phyloP scores from a whole-genome alignment of 2,888 invertebrate genomes.

The Syrphus vitripennis region DNA sequence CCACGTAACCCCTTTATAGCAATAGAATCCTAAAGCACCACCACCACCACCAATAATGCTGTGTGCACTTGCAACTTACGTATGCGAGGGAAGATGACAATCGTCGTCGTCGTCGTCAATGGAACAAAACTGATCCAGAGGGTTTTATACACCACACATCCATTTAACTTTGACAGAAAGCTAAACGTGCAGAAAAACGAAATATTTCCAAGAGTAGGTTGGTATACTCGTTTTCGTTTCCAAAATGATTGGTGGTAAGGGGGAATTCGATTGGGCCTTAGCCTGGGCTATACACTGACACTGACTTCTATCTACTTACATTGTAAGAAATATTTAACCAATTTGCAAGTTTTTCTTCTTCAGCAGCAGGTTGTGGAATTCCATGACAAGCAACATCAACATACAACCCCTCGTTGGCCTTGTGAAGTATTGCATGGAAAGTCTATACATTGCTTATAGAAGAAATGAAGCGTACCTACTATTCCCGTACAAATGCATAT shows the following conservation, averaged over 20 bases:
- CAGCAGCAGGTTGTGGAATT: constrained; percentile 42
- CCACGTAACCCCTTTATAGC: constrained; percentile 28
- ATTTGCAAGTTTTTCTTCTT: constrained; percentile 28
- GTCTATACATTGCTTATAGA: not conserved
- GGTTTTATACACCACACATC: constrained; percentile 57
- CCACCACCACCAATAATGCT: constrained; percentile 13
- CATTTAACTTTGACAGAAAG: constrained; percentile 69
- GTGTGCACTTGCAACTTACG: constrained; percentile 52
- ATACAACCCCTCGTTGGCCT: constrained; percentile 33
- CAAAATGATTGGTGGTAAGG: not conserved
- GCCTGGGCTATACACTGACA: not conserved
- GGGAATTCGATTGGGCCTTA: not conserved
- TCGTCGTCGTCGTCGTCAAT: constrained; percentile 9
- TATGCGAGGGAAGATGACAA: constrained; percentile 51
- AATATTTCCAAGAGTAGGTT: constrained; percentile 25
- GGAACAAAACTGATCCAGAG: constrained; percentile 48
- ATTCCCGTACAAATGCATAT: constrained; percentile 56
- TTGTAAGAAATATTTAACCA: constrained; percentile 61
- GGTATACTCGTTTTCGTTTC: not conserved
- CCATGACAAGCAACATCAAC: constrained; percentile 49
- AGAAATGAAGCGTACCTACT: not conserved
- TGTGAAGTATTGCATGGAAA: constrained; percentile 36
- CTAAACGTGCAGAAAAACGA: constrained; percentile 70
- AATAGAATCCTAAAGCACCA: constrained; percentile 5
- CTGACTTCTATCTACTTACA: not conserved